A percentile compares a stretch with the other conserved stretches of the same genome.
phyloP scores from a whole-genome alignment of 2,888 invertebrate species.

The Mesochorus sp. region DNA sequence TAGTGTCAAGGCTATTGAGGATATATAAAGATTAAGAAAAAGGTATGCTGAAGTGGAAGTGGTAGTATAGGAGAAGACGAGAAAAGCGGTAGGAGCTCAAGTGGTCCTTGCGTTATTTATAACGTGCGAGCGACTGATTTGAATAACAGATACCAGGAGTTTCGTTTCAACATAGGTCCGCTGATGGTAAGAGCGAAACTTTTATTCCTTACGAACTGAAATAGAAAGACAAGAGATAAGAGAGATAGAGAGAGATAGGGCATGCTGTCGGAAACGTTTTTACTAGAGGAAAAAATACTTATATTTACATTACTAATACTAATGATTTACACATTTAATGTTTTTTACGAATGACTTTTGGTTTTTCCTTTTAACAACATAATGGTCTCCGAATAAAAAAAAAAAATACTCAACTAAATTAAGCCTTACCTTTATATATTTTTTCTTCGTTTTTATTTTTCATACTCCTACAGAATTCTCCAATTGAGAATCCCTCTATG shows the following conservation, averaged over 20 bases:
- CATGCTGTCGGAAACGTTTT: conserved; percentile 16
- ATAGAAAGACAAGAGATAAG: background rate
- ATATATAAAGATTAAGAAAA: conserved; percentile 3
- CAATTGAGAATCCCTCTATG: background rate
- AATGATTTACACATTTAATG: conserved; percentile 21
- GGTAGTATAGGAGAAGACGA: conserved; percentile 8
- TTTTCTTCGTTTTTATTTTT: background rate
- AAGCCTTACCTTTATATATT: background rate
- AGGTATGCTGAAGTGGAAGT: conserved; percentile 6
- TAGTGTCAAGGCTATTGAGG: conserved; percentile 5
- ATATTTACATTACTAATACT: background rate
- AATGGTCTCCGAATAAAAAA: background rate
- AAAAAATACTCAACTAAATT: conserved; percentile 6
- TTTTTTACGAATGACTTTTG: conserved; percentile 10
- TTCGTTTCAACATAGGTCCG: conserved; percentile 16
- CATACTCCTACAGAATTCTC: background rate
- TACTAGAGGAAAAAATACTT: conserved; percentile 27
- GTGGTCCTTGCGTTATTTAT: conserved; percentile 56
- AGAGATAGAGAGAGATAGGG: background rate
- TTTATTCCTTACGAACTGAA: conserved; percentile 39
- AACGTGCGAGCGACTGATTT: conserved; percentile 52
- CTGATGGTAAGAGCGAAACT: conserved; percentile 23
- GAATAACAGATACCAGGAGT: conserved; percentile 55
- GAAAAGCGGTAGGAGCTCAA: conserved; percentile 18
- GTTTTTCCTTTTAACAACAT: background rate